These are phyloP conservation scores for Microcebus ravelobensis DNA, from an alignment of 2,113 vertebrate genomes.

Conservation along the genomic window DNA sequence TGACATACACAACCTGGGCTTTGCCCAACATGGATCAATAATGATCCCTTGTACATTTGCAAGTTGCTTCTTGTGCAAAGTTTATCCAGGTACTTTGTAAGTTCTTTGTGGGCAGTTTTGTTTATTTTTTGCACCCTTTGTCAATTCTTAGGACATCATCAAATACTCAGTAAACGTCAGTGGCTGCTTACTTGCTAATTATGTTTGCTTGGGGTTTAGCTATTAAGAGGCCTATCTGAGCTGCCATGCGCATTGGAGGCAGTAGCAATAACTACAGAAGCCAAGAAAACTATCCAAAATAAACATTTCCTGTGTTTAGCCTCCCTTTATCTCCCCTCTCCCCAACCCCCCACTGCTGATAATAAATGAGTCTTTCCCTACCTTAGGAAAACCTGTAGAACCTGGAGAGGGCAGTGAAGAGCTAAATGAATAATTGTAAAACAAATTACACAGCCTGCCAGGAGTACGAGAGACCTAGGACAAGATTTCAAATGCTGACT, in stretches of 20 bases:
- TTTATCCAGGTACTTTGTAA: background rate
- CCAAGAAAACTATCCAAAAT: conserved; percentile 37
- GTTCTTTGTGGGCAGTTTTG: background rate
- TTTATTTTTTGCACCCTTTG: background rate
- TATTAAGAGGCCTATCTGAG: background rate
- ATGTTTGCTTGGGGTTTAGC: conserved; percentile 8
- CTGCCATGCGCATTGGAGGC: background rate
- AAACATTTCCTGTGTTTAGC: background rate
- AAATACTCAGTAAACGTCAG: background rate
- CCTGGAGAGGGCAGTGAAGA: conserved; percentile 56
- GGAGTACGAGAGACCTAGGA: background rate
- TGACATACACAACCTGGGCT: background rate
- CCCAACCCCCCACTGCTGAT: background rate
- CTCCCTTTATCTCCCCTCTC: background rate
- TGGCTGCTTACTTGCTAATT: background rate
- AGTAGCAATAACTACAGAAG: background rate
- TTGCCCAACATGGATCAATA: background rate
- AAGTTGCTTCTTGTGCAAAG: background rate
- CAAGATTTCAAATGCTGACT: background rate
- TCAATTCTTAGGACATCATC: background rate
- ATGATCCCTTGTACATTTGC: background rate
- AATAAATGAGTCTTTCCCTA: background rate
- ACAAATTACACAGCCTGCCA: background rate
- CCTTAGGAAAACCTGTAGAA: background rate
- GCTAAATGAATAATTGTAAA: conserved; percentile 19